These are phyloP conservation scores for Panthera tigris DNA, from an alignment of 2,113 vertebrate species.

Conservation along the genomic window DNA sequence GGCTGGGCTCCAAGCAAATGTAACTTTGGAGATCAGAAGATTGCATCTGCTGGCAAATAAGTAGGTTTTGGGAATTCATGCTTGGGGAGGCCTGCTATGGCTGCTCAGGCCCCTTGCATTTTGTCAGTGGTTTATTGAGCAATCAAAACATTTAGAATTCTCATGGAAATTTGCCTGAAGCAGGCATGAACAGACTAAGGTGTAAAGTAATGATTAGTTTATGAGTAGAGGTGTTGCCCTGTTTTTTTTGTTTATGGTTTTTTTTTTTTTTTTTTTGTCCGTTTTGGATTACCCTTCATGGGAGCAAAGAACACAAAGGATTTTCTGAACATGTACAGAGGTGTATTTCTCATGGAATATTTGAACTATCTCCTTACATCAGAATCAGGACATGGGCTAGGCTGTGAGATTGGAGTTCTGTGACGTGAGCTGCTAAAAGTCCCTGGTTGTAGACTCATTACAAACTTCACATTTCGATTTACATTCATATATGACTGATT, in stretches of 20 bases:
- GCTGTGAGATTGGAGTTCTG: not conserved
- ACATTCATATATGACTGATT: not conserved
- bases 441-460: not conserved
- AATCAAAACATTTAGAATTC: not conserved
- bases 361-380: not conserved
- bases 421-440: not conserved
- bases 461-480: not conserved
- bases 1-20: not conserved
- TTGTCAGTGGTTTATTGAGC: not conserved
- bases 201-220: not conserved
- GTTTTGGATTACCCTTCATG: not conserved
- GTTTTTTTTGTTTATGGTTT: not conserved
- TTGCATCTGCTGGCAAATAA: constrained; percentile 32
- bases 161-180: not conserved
- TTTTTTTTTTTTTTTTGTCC: not conserved
- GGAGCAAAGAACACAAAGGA: not conserved
- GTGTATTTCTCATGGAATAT: not conserved
- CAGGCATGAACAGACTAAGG: not conserved
- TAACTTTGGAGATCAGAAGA: constrained; percentile 52
- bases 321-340: not conserved
- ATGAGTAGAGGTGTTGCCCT: not conserved
- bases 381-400: not conserved
- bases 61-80: constrained; percentile 1
- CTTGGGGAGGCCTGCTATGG: not conserved
- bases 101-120: not conserved